phyloP scores from a whole-genome alignment of 1,140 invertebrate genomes.

The Atta texana region DNA sequence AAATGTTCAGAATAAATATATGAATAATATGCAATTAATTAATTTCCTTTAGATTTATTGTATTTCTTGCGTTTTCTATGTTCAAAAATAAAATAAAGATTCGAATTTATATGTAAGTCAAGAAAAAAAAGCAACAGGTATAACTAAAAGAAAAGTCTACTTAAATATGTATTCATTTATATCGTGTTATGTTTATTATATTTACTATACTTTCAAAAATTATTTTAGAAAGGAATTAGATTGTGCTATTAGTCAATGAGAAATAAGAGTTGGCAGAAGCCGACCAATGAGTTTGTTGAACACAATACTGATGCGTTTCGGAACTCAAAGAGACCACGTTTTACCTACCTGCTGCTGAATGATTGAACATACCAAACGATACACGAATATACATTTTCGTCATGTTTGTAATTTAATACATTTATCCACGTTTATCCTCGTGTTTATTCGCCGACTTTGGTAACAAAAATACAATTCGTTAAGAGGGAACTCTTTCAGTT shows the following conservation, averaged over 20 bases:
- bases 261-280: neutral
- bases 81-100: neutral
- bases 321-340: neutral
- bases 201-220: neutral
- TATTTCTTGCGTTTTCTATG: neutral
- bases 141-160: neutral
- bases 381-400: neutral
- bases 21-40: neutral
- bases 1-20: neutral
- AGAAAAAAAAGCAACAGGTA: neutral
- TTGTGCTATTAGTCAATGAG: neutral
- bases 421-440: no score
- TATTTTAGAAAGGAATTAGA: no score
- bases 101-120: neutral
- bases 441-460: neutral
- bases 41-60: neutral
- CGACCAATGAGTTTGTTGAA: neutral
- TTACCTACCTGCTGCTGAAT: neutral
- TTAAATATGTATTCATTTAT: neutral
- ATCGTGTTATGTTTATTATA: neutral
- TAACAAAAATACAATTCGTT: neutral
- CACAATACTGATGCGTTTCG: constrained; percentile 1
- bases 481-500: neutral
- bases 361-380: neutral
- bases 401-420: neutral